Conservation (phyloP, 2,797 vertebrate genomes). For the Balearica regulorum region DNA sequence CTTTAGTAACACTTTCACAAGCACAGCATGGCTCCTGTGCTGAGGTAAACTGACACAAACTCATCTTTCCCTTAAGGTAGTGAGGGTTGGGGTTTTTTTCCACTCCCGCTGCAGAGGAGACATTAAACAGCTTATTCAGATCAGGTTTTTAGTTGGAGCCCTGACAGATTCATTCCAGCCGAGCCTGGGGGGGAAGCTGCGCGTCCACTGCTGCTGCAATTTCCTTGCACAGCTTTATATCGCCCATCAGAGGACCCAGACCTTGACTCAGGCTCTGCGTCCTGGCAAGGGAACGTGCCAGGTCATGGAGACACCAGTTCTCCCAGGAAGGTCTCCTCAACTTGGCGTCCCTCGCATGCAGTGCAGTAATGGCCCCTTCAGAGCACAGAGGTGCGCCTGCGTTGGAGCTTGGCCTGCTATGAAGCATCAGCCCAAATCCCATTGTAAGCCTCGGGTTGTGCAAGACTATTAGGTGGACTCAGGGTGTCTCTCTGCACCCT, state of each 20-base stretch:
- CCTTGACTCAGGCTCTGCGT: not conserved
- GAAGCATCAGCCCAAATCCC: not conserved
- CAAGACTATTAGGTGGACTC: not conserved
- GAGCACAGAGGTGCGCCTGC: not conserved
- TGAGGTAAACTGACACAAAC: not conserved
- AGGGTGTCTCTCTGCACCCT: not conserved
- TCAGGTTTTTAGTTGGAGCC: not conserved
- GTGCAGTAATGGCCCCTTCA: fast-evolving
- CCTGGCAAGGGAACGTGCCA: not conserved
- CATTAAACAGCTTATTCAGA: not conserved
- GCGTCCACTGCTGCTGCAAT: fast-evolving
- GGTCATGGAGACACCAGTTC: not conserved
- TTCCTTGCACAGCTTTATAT: not conserved
- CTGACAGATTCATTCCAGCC: not conserved
- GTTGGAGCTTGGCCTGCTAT: not conserved
- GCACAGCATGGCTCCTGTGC: not conserved
- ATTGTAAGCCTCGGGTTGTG: not conserved
- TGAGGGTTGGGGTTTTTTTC: not conserved
- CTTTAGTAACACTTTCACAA: not conserved
- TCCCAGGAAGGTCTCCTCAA: not conserved
- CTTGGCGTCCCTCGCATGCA: fast-evolving
- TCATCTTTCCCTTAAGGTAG: not conserved
- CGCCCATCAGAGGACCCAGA: not conserved
- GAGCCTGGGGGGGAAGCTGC: not conserved
- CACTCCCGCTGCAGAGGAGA: not conserved